These are phyloP conservation scores for Redunca redunca DNA, from an alignment of 2,113 vertebrate species.

Conservation along the genomic window DNA sequence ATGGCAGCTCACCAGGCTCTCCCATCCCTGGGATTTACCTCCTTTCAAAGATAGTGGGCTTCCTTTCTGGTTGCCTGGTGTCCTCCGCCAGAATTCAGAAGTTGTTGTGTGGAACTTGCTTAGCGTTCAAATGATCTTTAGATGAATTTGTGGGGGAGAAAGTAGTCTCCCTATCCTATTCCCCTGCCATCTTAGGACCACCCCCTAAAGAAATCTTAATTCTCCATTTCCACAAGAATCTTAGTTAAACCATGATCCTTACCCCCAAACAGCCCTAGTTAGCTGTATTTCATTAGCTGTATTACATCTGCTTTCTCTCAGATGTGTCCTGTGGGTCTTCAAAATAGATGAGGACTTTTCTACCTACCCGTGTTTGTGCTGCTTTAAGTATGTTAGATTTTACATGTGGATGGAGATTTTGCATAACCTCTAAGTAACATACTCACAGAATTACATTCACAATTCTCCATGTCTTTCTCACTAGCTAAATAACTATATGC, in stretches of 20 bases:
- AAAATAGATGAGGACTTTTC: conserved; percentile 33
- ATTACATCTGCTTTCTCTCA: conserved; percentile 19
- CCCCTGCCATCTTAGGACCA: background rate
- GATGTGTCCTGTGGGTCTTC: background rate
- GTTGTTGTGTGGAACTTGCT: background rate
- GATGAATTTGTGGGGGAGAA: background rate
- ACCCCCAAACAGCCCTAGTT: conserved; percentile 44
- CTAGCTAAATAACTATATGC: conserved; percentile 14
- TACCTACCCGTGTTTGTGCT: conserved; percentile 10
- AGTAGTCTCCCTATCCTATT: background rate
- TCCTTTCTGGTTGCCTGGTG: background rate
- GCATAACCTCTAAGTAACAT: background rate
- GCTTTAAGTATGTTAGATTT: background rate
- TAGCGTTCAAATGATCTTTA: background rate
- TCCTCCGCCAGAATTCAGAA: background rate
- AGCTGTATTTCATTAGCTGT: conserved; percentile 25
- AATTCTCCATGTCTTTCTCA: conserved; percentile 19
- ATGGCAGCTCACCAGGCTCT: too few relatives aligned
- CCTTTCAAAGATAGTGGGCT: background rate
- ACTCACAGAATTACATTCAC: background rate
- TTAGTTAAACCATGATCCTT: conserved; percentile 24
- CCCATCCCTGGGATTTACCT: background rate
- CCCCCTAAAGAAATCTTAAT: background rate
- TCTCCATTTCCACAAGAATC: conserved; percentile 27
- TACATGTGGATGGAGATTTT: conserved; percentile 4